Conservation (phyloP, 2,113 vertebrate species). For the Phocoena phocoena region DNA sequence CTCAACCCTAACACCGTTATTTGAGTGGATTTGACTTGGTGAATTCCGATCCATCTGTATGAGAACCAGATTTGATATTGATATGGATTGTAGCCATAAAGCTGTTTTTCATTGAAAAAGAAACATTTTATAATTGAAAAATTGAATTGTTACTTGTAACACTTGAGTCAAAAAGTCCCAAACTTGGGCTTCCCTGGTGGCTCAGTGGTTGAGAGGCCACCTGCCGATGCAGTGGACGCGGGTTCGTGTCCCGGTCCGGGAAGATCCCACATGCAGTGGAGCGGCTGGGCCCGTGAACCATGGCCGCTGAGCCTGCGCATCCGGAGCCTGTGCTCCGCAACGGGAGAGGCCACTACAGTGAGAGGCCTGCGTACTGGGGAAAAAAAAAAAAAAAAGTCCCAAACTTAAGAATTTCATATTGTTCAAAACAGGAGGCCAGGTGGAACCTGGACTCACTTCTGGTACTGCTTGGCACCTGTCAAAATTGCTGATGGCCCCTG, state of each 20-base stretch:
- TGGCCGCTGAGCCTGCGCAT: no score
- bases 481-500: neutral
- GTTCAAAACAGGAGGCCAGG: neutral
- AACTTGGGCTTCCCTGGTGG: neutral
- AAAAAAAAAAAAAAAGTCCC: neutral
- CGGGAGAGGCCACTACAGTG: no score
- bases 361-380: no score
- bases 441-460: neutral
- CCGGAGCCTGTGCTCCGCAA: no score
- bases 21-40: slow-evolving; percentile 38
- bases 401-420: neutral
- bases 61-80: slow-evolving; percentile 19
- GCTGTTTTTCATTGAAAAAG: neutral
- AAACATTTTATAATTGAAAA: neutral
- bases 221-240: no score
- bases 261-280: no score
- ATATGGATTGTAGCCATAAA: neutral
- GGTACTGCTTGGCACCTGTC: neutral
- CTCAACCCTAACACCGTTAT: neutral
- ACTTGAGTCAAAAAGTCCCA: neutral
- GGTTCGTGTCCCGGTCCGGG: no score
- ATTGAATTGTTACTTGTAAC: neutral
- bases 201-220: no score
- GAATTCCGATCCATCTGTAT: neutral
- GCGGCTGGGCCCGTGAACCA: no score